phyloP scores from a whole-genome alignment of 2,113 vertebrate species.

The Hiodon tergisus region DNA sequence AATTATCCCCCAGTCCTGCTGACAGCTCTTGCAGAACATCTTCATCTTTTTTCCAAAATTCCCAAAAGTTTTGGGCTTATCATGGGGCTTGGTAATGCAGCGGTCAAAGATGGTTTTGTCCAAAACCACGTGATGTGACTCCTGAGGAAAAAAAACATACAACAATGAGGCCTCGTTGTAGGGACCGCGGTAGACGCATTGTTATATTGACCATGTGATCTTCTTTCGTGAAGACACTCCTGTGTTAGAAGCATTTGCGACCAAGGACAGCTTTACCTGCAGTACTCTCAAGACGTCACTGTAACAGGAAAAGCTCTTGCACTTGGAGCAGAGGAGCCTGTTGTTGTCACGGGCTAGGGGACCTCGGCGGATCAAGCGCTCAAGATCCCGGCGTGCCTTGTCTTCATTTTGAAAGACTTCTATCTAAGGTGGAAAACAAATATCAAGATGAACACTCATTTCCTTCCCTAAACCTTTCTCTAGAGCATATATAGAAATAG shows the following conservation, averaged over 20 bases:
- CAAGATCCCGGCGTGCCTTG: slow-evolving; percentile 14
- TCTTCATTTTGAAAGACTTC: slow-evolving; percentile 31
- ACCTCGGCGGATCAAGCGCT: not conserved
- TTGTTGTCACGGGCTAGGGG: slow-evolving; percentile 23
- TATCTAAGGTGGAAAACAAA: slow-evolving; percentile 25
- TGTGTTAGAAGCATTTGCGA: too few relatives aligned
- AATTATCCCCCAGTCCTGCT: slow-evolving; percentile 64
- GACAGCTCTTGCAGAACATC: slow-evolving; percentile 57
- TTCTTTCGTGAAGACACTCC: too few relatives aligned
- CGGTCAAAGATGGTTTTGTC: slow-evolving; percentile 33
- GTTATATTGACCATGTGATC: too few relatives aligned
- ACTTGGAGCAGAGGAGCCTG: slow-evolving; percentile 39
- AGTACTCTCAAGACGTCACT: slow-evolving; percentile 35
- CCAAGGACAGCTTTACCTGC: slow-evolving; percentile 20
- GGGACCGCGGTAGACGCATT: too few relatives aligned
- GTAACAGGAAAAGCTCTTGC: slow-evolving; percentile 33
- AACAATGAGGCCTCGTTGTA: too few relatives aligned
- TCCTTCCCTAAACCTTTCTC: not conserved
- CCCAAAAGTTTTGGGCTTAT: slow-evolving; percentile 11
- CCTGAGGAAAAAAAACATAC: slow-evolving; percentile 23
- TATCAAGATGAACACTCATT: not conserved
- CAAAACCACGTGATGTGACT: slow-evolving; percentile 39
- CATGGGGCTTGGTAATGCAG: slow-evolving; percentile 24
- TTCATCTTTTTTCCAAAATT: slow-evolving; percentile 46
- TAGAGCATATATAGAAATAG: not conserved